phyloP scores from a whole-genome alignment of 1,140 invertebrate species.

The Armadillidium nasatum region DNA sequence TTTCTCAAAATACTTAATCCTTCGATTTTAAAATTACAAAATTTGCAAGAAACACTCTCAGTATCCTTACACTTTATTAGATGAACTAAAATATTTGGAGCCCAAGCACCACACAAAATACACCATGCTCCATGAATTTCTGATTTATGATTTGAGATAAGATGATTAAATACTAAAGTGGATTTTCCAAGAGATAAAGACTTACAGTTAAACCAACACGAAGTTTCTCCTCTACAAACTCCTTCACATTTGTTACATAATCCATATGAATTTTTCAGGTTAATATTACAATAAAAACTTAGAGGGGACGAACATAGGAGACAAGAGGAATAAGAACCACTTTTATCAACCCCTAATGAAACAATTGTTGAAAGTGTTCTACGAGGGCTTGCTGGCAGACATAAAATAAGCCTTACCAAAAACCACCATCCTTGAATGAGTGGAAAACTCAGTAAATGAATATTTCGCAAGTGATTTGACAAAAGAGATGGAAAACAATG shows the following conservation, averaged over 20 bases:
- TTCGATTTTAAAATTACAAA: conserved; percentile 29
- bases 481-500: conserved; percentile 39
- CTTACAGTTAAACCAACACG: conserved; percentile 41
- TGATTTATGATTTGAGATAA: conserved; percentile 26
- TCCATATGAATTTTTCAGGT: conserved; percentile 34
- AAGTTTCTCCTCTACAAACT: conserved; percentile 27
- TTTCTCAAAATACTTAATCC: conserved; percentile 28
- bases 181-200: conserved; percentile 19
- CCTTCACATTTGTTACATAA: conserved; percentile 33
- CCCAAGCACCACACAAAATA: conserved; percentile 40
- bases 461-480: conserved; percentile 35
- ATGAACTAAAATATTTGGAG: conserved; percentile 33
- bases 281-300: conserved; percentile 32
- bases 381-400: conserved; percentile 31
- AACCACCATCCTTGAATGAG: conserved; percentile 39
- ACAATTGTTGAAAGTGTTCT: conserved; percentile 34
- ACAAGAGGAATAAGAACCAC: conserved; percentile 32
- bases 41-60: conserved; percentile 25
- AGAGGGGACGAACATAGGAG: conserved; percentile 35
- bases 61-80: not conserved
- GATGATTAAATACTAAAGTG: conserved; percentile 26
- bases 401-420: conserved; percentile 32
- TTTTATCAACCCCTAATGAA: conserved; percentile 35
- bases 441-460: conserved; percentile 36
- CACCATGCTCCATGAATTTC: conserved; percentile 38